These are phyloP conservation scores for Diorhabda elongata DNA, from an alignment of 1,140 invertebrate genomes.

Conservation along the genomic window DNA sequence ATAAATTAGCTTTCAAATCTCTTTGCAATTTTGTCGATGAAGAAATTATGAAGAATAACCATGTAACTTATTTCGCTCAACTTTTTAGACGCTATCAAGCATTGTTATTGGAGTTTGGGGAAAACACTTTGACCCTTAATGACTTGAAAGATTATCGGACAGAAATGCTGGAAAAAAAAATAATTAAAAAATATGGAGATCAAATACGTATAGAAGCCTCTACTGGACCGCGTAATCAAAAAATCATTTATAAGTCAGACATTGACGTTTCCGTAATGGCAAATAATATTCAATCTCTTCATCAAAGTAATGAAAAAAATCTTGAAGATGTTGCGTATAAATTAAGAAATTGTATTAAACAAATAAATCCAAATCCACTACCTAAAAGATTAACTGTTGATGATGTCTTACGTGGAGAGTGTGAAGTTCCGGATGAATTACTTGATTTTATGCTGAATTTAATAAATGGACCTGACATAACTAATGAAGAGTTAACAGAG, in stretches of 20 bases:
- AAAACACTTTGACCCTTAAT: neutral
- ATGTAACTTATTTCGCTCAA: slow-evolving; percentile 16
- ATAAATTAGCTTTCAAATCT: slow-evolving; percentile 8
- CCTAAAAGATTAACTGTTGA: slow-evolving; percentile 37
- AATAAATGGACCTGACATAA: slow-evolving; percentile 33
- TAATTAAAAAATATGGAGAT: neutral
- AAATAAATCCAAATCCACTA: slow-evolving; percentile 28
- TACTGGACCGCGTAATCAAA: slow-evolving; percentile 5
- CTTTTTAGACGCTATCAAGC: slow-evolving; percentile 17
- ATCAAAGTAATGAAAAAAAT: slow-evolving; percentile 29
- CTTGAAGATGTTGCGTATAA: slow-evolving; percentile 40
- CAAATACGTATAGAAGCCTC: neutral
- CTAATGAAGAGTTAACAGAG: neutral
- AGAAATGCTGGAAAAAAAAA: neutral
- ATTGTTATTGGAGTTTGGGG: neutral
- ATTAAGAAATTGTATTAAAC: slow-evolving; percentile 38
- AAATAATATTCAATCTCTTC: slow-evolving; percentile 30
- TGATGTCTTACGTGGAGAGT: slow-evolving; percentile 42
- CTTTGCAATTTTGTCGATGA: slow-evolving; percentile 14
- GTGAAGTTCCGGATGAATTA: slow-evolving; percentile 39
- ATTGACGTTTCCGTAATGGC: slow-evolving; percentile 22
- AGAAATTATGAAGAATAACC: slow-evolving; percentile 23
- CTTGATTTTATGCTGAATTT: slow-evolving; percentile 39
- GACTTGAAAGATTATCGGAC: neutral
- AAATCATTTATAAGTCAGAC: neutral